A percentile compares a stretch with the other conserved stretches of the same genome.
Conservation (phyloP, 2,888 invertebrate genomes). For the Eupithecia exiguata region DNA sequence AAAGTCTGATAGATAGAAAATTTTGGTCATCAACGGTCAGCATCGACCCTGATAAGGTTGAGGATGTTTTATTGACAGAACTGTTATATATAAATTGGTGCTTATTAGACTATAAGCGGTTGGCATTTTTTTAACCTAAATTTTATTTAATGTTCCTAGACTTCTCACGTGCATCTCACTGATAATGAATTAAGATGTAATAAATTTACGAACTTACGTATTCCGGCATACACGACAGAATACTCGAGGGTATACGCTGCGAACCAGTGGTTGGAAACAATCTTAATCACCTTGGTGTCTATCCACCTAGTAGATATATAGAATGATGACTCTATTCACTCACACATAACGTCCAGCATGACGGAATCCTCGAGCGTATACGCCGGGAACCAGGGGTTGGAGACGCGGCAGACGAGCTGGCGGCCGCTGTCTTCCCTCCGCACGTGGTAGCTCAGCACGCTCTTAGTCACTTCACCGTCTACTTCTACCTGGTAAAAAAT, state of each 20-base stretch:
- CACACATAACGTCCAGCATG: slow-evolving; percentile 92
- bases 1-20: no score
- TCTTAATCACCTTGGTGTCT: no score
- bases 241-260: slow-evolving; percentile 92
- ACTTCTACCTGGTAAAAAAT: slow-evolving; percentile 79
- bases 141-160: no score
- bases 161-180: no score
- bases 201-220: no score
- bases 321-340: slow-evolving; percentile 70
- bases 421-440: slow-evolving; percentile 91
- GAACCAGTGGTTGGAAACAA: slow-evolving; percentile 93
- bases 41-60: no score
- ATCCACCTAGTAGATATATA: slow-evolving; percentile 61
- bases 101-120: no score
- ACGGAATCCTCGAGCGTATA: slow-evolving; percentile 91
- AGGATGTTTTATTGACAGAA: no score
- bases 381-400: slow-evolving; percentile 94
- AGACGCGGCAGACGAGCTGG: slow-evolving; percentile 91
- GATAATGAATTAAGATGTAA: no score
- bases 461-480: slow-evolving; percentile 87
- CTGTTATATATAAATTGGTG: no score
- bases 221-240: slow-evolving; percentile 80
- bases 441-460: slow-evolving; percentile 89
- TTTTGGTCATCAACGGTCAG: no score
- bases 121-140: no score